Evolutionary conservation across 2,888 invertebrate species (phyloP).

Genomic region (Galerucella nymphaeae): DNA sequence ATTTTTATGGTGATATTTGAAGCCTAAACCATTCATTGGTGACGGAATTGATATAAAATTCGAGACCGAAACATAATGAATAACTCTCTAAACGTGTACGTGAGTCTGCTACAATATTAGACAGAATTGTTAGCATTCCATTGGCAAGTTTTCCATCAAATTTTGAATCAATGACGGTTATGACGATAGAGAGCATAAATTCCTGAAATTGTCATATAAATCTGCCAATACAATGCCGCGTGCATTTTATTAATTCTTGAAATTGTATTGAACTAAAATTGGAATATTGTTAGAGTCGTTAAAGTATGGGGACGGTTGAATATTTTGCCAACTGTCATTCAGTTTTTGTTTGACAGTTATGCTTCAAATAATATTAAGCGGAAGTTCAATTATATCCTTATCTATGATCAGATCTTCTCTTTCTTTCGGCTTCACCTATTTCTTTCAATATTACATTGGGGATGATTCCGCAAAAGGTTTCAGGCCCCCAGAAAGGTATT

Average conservation of each 20-base stretch:
- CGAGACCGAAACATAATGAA: neutral
- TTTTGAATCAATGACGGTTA: neutral
- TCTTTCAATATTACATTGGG: no score
- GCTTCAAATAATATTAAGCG: no score
- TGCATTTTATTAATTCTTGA: conserved; percentile 49
- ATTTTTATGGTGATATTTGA: neutral
- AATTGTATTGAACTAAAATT: conserved; percentile 39
- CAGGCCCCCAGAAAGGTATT: no score
- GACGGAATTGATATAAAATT: neutral
- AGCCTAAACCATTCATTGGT: neutral
- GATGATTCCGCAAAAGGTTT: no score
- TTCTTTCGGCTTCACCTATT: no score
- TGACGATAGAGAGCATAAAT: conserved; percentile 40
- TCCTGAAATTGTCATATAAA: conserved; percentile 49
- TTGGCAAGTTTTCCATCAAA: conserved; percentile 13
- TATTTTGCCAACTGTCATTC: no score
- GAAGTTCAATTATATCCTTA: no score
- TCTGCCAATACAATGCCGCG: conserved; percentile 49
- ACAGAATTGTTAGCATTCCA: conserved; percentile 1
- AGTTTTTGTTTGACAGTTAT: no score
- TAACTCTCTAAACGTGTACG: neutral
- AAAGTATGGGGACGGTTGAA: neutral
- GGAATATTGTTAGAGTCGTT: conserved; percentile 38
- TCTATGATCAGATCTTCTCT: no score
- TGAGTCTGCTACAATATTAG: neutral